A percentile compares a stretch with the other conserved stretches of the same genome.
Evolutionary conservation across 2,113 vertebrate species (phyloP).

Genomic region (Lophochroa leadbeateri): DNA sequence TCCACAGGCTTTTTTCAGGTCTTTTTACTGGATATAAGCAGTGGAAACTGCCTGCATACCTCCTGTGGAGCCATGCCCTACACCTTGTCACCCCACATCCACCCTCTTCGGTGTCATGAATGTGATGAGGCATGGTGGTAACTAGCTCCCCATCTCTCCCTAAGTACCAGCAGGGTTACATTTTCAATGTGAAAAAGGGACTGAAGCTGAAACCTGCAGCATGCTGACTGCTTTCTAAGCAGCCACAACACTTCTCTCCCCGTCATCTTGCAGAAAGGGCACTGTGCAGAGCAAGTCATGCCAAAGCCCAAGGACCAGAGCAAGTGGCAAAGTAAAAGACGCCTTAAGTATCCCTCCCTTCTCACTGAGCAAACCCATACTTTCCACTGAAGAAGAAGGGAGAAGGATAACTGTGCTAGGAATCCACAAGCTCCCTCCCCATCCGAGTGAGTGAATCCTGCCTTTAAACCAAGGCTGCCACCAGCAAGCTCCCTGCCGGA

Average conservation of each 20-base stretch:
- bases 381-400: fast-evolving
- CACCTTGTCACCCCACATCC: neutral
- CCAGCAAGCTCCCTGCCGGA: neutral
- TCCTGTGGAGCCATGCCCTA: neutral
- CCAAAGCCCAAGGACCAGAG: neutral
- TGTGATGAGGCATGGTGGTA: fast-evolving
- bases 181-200: neutral
- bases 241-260: neutral
- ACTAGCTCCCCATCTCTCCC: too few relatives aligned
- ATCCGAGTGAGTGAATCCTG: neutral
- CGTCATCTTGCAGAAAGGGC: fast-evolving
- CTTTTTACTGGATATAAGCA: neutral
- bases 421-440: neutral
- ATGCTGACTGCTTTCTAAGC: neutral
- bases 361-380: fast-evolving
- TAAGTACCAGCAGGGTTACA: neutral
- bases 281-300: neutral
- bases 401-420: neutral
- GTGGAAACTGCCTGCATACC: neutral
- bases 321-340: neutral
- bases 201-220: neutral
- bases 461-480: conserved; percentile 3
- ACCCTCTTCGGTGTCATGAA: fast-evolving
- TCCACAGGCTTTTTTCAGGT: neutral
- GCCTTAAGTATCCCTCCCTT: neutral